These are phyloP conservation scores for Pimephales promelas DNA, from an alignment of 2,113 vertebrate species.

Conservation along the genomic window DNA sequence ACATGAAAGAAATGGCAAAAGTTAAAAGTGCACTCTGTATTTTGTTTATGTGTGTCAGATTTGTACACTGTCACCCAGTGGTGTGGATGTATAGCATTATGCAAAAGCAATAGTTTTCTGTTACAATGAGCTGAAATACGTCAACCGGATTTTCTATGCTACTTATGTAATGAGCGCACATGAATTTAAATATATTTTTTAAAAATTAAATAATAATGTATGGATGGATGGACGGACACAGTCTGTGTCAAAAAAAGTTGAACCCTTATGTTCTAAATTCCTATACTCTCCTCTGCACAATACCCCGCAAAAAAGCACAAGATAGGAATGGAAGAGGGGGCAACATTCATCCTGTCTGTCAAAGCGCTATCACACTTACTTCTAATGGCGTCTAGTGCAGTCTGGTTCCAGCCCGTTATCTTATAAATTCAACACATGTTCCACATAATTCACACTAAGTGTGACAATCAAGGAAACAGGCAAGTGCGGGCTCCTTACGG, in stretches of 20 bases:
- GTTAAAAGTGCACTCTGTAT: background rate
- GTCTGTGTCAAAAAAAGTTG: too few species aligned
- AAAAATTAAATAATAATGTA: too few species aligned
- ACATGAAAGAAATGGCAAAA: background rate
- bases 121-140: too few species aligned
- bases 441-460: slow-evolving; percentile 61
- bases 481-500: slow-evolving; percentile 59
- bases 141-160: too few species aligned
- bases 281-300: background rate
- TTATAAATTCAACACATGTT: slow-evolving; percentile 65
- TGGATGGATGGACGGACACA: too few species aligned
- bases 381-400: slow-evolving; percentile 54
- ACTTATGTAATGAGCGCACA: too few species aligned
- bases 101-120: background rate
- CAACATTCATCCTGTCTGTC: slow-evolving; percentile 50
- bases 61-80: background rate
- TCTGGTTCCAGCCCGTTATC: slow-evolving; percentile 57
- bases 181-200: too few species aligned
- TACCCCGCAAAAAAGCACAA: background rate
- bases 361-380: slow-evolving; percentile 54
- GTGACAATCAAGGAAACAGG: slow-evolving; percentile 54
- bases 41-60: background rate
- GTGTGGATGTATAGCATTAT: background rate
- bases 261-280: background rate
- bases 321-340: background rate